phyloP scores from a whole-genome alignment of 2,797 vertebrate species.

The Hyperoplus immaculatus region DNA sequence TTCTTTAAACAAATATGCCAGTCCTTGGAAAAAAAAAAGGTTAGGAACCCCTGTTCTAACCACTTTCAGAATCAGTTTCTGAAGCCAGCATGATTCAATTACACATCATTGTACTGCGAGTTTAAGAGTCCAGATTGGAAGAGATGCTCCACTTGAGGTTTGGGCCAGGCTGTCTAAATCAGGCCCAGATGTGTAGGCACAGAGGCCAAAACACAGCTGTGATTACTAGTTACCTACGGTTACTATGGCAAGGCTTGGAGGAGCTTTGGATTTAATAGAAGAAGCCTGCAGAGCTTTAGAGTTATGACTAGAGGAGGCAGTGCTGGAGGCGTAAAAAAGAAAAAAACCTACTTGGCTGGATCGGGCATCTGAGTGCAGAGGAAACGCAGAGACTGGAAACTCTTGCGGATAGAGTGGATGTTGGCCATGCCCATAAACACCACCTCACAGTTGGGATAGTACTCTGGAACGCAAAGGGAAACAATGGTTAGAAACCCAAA shows the following conservation, averaged over 20 bases:
- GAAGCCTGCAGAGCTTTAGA: conserved; percentile 23
- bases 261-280: conserved; percentile 18
- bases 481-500: conserved; percentile 11
- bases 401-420: conserved; percentile 99
- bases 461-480: conserved; percentile 85
- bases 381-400: conserved; percentile 96
- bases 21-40: too few species aligned
- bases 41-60: background rate
- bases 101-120: conserved; percentile 35
- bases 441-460: conserved; percentile 99
- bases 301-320: background rate
- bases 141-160: conserved; percentile 35
- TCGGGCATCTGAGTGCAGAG: conserved; percentile 99
- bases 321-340: conserved; percentile 40
- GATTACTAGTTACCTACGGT: conserved; percentile 53
- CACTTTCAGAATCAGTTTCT: conserved; percentile 16
- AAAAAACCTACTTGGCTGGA: conserved; percentile 93
- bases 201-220: conserved; percentile 46
- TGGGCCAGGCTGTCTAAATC: conserved; percentile 58
- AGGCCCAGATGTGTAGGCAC: conserved; percentile 60
- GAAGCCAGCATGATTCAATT: conserved; percentile 37
- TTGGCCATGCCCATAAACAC: conserved; percentile 99
- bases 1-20: too few species aligned
- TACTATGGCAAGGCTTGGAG: conserved; percentile 22
- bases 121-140: conserved; percentile 48